Base-by-base conservation (phyloP, 1,140 invertebrate genomes). In the Atta texana region DNA sequence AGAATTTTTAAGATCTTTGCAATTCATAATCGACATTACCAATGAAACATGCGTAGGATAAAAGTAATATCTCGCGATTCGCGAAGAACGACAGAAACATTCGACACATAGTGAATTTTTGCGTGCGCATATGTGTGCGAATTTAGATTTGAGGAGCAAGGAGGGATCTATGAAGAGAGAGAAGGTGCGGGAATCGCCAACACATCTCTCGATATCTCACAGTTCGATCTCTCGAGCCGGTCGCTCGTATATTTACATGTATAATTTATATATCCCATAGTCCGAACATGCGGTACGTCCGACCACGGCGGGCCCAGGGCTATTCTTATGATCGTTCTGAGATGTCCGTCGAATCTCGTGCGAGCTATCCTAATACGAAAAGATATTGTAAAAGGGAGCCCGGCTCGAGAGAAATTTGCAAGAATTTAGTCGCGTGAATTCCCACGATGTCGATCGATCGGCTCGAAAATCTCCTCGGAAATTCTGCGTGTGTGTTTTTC, bases 171-270 rank as follows among this genome's bases (percentile, higher is more conserved):
- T 55, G 66, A 82, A 72, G 81, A 49, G 89, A 57, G 21, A 21
- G 51, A 80, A 84, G 61, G 64, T 44, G 91, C 90, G 87, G 90
- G 92, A 80, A 80, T 93, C 91, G 92, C 93, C 92, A 92, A 91
- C 92, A 93, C 92, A 92, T 93, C 92, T 93, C 89, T 93, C 91
- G 92, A 94, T 94, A 94, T 94, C 93, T 92, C 64, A 80, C 88
- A 85, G 87, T 94, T 94, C 90, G 92, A 94, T 94, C 94, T 94
- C 92, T 87, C 61, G 89, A 81, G 86, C 63, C 28, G 89, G 90
- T 88, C 88, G 93, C 87, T 90, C 92, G 93, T 94, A 94, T 94
- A 94, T 94, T 94, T 94, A 94, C 93, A 94, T 94, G 93, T 94
- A 94, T 94, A 94, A 94, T 94, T 94, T 94, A 94, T 94, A 94